Base-by-base conservation (phyloP, 2,888 invertebrate species). In the Mystacides longicornis region DNA sequence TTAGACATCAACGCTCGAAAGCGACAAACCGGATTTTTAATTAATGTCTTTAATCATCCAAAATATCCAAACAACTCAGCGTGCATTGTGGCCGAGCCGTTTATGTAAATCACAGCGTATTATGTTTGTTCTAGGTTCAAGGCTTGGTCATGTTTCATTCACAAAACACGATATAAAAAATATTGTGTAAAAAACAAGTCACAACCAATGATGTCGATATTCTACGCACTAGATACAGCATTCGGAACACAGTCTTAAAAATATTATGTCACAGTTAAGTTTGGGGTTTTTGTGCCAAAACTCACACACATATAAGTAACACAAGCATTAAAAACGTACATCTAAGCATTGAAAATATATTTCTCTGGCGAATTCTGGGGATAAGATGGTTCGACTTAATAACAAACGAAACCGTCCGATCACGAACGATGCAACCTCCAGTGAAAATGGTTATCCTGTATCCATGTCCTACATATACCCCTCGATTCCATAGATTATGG, bases 1-100 rank as follows among this genome's bases (percentile, higher is more conserved):
- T n/a, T 7, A 37, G 37, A 37, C 37, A 37, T 37, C 37, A 37
- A 37, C 37, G 37, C 37, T n/a, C 11, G 14, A 37, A 37, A n/a
- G 4, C 14, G n/a, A 3, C n/a, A 37, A 52, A 52, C 52, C 23
- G 52, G 52, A 47, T 31, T 52, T 46, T 52, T 52, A 52, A 47
- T 52, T 27, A 52, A 52, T 52, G 52, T 31, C 9, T n/a, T 7
- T 3, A 37, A 14, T 37, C 37, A 14, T 37, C 37, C n/a, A n/a
- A n/a, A n/a, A n/a, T n/a, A n/a, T n/a, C n/a, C n/a, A 14, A 37
- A 37, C 4, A 37, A 37, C 37, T 3, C 37, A 16, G 11, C 11
- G 11, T 27, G 11, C 27, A 27, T 7, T 11, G 27, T 27, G 27
- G 11, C 27, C 11, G 11, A 7, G 27, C 27, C 11, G 27, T 27